Base-by-base conservation (phyloP, 1,140 invertebrate species). In the Homalodisca vitripennis region DNA sequence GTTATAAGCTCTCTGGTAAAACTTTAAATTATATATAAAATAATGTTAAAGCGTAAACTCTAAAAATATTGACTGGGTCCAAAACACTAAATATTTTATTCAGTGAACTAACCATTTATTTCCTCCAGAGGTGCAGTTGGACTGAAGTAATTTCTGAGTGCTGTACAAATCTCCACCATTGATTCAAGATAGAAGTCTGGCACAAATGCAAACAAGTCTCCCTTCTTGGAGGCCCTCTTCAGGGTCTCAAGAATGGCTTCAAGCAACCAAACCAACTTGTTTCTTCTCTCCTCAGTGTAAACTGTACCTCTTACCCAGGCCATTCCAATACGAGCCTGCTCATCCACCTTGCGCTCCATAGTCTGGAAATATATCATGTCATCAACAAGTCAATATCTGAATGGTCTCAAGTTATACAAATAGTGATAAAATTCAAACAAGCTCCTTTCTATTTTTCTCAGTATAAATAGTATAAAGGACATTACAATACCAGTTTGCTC, bases 101-200 rank as follows among this genome's bases (percentile, higher is more conserved):
- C n/a, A n/a, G n/a, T n/a, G n/a, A n/a, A 72, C 57, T 81, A 79
- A 83, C 85, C 83, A 71, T 81, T 76, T 51, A 89, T 78, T 22
- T 82, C 80, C 31, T 86, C 81, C 29, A 88, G 82, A 0, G 83
- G 81, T 1, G 83, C 80, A 1, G 86, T 88, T 0, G 88, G 87
- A 76, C 89, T 84, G 75, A 91, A 84, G 73, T 87, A 88, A 60
- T 79, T 83, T 12, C 83, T 77, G 1, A 86, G 80, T 68, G 81
- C 85, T 72, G 80, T 84, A 66, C 76, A 87, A 6, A 90, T 77
- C 76, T 92, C 89, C 62, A 92, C 82, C 55, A 90, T 82, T 6
- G 87, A 84, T 66, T 92, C 89, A 32, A 94, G 82, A 77, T 94
- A 93, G 75, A 92, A 89, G 71, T 93, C 91, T 1, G 92, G 92